Conservation (phyloP, 2,888 invertebrate genomes). For the Eulithis prunata region DNA sequence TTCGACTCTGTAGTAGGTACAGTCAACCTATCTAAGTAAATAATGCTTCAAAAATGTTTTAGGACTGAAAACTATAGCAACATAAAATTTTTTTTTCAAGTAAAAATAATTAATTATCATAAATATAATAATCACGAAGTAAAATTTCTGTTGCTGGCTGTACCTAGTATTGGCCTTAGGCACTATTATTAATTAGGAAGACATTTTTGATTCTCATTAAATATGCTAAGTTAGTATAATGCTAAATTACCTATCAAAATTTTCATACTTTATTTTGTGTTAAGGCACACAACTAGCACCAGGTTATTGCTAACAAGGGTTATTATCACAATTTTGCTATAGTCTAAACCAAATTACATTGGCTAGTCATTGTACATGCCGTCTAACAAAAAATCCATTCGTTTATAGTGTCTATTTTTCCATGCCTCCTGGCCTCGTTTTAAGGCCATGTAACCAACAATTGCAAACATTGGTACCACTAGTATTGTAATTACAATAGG, state of each 20-base stretch:
- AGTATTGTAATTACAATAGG: conserved; percentile 90
- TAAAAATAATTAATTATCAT: too few relatives aligned
- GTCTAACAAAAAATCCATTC: conserved; percentile 95
- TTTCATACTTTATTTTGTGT: conserved; percentile 31
- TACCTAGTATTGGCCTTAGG: background rate
- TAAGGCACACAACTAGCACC: conserved; percentile 39
- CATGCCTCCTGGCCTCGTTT: conserved; percentile 92
- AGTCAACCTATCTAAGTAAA: too few relatives aligned
- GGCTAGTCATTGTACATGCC: conserved; percentile 93
- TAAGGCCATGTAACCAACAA: conserved; percentile 87
- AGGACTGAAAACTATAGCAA: too few relatives aligned
- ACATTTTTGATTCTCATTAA: conserved; percentile 37
- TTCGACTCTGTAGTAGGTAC: too few relatives aligned
- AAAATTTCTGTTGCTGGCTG: too few relatives aligned
- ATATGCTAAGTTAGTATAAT: conserved; percentile 4
- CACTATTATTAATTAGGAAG: conserved; percentile 43
- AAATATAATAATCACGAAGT: too few relatives aligned
- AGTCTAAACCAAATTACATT: background rate
- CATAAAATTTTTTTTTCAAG: too few relatives aligned
- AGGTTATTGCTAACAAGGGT: conserved; percentile 30
- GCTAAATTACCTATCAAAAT: background rate
- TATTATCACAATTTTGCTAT: conserved; percentile 24
- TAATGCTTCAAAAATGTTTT: too few relatives aligned
- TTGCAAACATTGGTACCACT: conserved; percentile 89
- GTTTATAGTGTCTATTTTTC: conserved; percentile 92